Conservation (phyloP, 2,113 vertebrate species). For the Pelecanus crispus region DNA sequence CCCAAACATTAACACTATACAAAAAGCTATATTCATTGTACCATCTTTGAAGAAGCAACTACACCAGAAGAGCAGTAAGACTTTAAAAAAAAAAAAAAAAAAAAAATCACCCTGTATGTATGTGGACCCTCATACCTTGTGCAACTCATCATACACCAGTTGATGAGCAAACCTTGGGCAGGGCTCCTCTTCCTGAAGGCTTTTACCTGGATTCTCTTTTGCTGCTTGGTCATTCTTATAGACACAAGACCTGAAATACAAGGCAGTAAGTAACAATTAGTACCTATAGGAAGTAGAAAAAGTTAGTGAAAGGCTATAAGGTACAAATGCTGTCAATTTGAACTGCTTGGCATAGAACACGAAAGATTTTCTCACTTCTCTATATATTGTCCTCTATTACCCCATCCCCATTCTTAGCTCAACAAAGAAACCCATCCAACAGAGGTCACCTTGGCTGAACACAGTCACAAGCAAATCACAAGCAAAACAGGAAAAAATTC, state of each 20-base stretch:
- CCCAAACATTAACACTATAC: background rate
- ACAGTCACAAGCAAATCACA: background rate
- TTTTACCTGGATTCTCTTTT: constrained; percentile 93
- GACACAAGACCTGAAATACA: constrained; percentile 90
- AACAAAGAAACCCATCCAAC: background rate
- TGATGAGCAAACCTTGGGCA: constrained; percentile 99
- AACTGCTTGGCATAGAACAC: background rate
- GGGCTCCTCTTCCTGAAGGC: constrained; percentile 94
- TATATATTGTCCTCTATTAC: background rate
- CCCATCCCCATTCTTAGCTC: background rate
- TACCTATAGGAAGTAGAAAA: background rate
- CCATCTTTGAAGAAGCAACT: background rate
- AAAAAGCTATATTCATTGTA: background rate
- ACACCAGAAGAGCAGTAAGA: background rate
- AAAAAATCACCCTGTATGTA: background rate
- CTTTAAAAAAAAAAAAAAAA: no score
- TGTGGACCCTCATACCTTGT: constrained; percentile 81
- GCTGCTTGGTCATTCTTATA: constrained; percentile 97
- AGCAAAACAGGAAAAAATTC: background rate
- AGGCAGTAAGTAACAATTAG: background rate
- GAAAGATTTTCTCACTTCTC: background rate
- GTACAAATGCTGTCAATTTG: background rate
- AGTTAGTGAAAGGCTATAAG: background rate
- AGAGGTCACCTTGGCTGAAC: background rate
- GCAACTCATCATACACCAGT: constrained; percentile 95